Evolutionary conservation across 2,888 invertebrate genomes (phyloP), one percentile per base, ranked within the genome.

Genomic region (Morpho deidamia): DNA sequence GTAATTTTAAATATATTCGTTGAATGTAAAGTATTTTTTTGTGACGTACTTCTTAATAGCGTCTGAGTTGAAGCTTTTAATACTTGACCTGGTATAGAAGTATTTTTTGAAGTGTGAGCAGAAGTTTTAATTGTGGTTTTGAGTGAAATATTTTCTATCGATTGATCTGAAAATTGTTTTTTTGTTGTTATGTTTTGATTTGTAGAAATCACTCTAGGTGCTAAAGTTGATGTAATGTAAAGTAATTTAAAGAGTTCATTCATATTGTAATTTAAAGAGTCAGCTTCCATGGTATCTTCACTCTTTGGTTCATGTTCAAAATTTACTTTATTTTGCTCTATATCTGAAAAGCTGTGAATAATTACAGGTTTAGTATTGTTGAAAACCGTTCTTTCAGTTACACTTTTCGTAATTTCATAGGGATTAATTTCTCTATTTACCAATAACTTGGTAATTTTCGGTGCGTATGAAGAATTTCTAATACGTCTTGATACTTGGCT

Each of bases 221-320:
- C 23, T 23, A 23, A 23, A 23, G 23, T 23, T 5, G 23, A 23
- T 23, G 2, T 23, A 23, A 23, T 23, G 23, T 23, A 3, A 11
- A 73, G 59, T 48, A 76, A 54, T 52, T 68, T 69, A 9, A 72
- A 60, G 0, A 76, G 61, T 44, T 72, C 65, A 42, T 71, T 65
- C 11, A 76, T 68, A 49, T 72, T 65, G 11, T 61, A 33, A 23
- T 53, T 65, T 35, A 69, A 55, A 9, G 63, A 56, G 23, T 68
- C 62, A 1, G 34, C 12, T 7, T 56, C 46, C 32, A 46, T 11
- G 12, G 45, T 33, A 35, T 58, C 11, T 7, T 48, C 11, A 8
- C 11, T 39, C 7, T 38, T 47, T 10, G 1, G n/a, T 35, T 34
- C 12, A 32, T 47, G 14, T 34, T 51, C 34, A 37, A 12, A 9